phyloP scores from a whole-genome alignment of 2,113 vertebrate species.

The Oryzias melastigma region DNA sequence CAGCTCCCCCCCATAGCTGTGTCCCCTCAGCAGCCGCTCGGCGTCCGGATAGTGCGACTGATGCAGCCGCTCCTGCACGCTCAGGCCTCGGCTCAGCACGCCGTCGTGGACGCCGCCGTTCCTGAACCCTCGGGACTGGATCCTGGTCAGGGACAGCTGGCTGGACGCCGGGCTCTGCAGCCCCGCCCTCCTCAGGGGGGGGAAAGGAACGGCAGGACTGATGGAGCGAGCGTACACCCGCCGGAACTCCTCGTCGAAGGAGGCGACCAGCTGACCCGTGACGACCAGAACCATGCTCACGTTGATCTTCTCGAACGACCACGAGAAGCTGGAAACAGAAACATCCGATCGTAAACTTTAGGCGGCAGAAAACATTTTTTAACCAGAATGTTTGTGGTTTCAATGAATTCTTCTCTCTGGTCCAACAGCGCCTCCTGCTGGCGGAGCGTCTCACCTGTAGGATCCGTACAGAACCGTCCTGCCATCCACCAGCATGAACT shows the following conservation, averaged over 20 bases:
- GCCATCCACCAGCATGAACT: conserved; percentile 88
- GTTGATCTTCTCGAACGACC: conserved; percentile 92
- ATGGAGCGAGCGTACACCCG: conserved; percentile 86
- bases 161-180: conserved; percentile 80
- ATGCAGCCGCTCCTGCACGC: conserved; percentile 80
- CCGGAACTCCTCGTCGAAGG: conserved; percentile 91
- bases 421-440: too few relatives aligned
- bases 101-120: conserved; percentile 68
- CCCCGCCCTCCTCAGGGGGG: conserved; percentile 50
- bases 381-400: too few relatives aligned
- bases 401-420: too few relatives aligned
- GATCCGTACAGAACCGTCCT: conserved; percentile 88
- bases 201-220: conserved; percentile 55
- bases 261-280: conserved; percentile 87
- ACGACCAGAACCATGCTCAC: conserved; percentile 91
- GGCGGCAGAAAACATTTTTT: too few relatives aligned
- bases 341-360: not conserved
- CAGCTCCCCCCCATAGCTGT: conserved; percentile 87
- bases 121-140: conserved; percentile 66
- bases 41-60: conserved; percentile 77
- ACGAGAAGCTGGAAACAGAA: conserved; percentile 78
- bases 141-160: conserved; percentile 78
- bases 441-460: conserved; percentile 84
- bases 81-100: conserved; percentile 74
- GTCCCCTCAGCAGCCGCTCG: conserved; percentile 82